phyloP scores from a whole-genome alignment of 1,140 invertebrate genomes.

The Acarapis woodi region DNA sequence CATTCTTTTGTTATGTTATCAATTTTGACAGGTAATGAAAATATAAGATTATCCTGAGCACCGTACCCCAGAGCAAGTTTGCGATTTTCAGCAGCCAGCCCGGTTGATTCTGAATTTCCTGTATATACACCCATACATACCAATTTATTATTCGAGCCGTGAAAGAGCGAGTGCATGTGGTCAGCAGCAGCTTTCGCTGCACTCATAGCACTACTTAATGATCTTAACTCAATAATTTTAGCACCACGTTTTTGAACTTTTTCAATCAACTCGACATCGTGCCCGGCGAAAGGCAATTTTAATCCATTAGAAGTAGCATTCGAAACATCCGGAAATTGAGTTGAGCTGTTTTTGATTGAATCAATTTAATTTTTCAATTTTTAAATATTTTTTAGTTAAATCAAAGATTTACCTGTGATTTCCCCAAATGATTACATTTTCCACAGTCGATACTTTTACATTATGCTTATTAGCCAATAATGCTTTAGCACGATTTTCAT shows the following conservation, averaged over 20 bases:
- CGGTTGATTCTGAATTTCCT: slow-evolving; percentile 28
- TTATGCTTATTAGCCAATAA: slow-evolving; percentile 28
- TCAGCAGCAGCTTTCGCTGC: slow-evolving; percentile 87
- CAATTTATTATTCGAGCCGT: slow-evolving; percentile 23
- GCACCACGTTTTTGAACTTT: slow-evolving; percentile 74
- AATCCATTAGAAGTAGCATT: slow-evolving; percentile 33
- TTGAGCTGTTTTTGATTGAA: no score
- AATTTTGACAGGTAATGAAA: slow-evolving; percentile 68
- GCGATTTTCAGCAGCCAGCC: slow-evolving; percentile 7
- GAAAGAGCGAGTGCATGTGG: slow-evolving; percentile 87
- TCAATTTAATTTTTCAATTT: no score
- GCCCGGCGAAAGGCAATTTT: slow-evolving; percentile 18
- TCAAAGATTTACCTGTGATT: no score
- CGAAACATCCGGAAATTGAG: slow-evolving; percentile 85
- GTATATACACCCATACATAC: slow-evolving; percentile 98
- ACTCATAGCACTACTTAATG: slow-evolving; percentile 95
- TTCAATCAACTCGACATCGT: slow-evolving; percentile 8
- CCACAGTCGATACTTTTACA: slow-evolving; percentile 35
- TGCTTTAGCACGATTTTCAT: slow-evolving; percentile 80
- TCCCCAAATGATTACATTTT: slow-evolving; percentile 92
- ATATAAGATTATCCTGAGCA: slow-evolving; percentile 58
- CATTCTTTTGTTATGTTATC: slow-evolving; percentile 31
- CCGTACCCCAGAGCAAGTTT: no score
- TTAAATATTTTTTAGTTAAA: no score
- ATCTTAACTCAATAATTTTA: slow-evolving; percentile 82